Base-by-base conservation (phyloP, 2,797 vertebrate genomes). In the Sebastiscus albofasciatus region DNA sequence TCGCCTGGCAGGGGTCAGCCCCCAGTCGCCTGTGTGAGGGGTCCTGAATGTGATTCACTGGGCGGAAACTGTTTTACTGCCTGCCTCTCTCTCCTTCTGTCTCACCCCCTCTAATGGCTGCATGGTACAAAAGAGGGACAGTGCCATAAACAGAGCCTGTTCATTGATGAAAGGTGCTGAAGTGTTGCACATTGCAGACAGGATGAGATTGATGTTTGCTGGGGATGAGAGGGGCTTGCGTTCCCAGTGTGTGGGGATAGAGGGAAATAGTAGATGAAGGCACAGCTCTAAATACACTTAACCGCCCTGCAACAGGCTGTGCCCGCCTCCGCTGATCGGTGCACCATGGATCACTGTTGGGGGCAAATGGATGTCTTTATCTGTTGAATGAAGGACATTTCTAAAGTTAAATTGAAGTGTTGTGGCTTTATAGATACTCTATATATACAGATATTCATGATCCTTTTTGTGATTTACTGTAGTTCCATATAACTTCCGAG, bases 61-160 rank as follows among this genome's bases (percentile, higher is more conserved):
- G 92, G 93, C 86, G 94, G 92, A 94, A 95, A 94, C 89, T 91
- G 88, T 95, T 95, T 94, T 94, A 94, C 82, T 91, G 94, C 93
- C 81, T 86, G 89, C 89, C 77, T 89, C 89, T 88, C 89, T 88
- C 83, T 71, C 81, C 85, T 89, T 88, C 90, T 94, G 91, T 89
- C 82, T 87, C 86, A 55, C 82, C 87, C 82, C 81, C 73, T 81
- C 88, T 86, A 90, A 92, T 90, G 89, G 89, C 78, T 81, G 85
- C 81, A 61, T 52, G 8, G 70, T 61, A 94, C 93, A 94, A 95
- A 93, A 88, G 90, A 80, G 80, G 87, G 90, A 86, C 84, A 85
- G 89, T 88, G 86, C 91, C 86, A 88, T 93, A 93, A 93, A 93
- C 85, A 67, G 81, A 85, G 83, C 61, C 74, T 61, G 81, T 69